Conservation (phyloP, 2,797 vertebrate species). For the Choloepus didactylus region DNA sequence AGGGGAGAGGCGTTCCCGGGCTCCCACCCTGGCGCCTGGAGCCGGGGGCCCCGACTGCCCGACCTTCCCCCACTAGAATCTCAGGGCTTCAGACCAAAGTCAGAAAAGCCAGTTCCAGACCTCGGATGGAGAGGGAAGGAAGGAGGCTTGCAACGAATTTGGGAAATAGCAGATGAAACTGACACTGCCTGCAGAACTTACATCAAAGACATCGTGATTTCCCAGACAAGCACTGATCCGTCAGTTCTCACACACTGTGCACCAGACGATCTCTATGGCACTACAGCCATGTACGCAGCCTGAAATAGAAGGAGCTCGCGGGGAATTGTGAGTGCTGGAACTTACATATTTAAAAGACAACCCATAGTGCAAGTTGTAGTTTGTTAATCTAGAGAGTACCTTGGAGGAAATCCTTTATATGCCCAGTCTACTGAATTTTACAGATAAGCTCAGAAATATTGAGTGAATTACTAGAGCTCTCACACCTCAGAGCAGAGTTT, state of each 20-base stretch:
- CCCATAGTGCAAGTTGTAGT: background rate
- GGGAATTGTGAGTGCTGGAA: background rate
- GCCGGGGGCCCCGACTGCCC: background rate
- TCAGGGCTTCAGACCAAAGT: background rate
- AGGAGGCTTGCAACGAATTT: background rate
- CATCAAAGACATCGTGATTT: background rate
- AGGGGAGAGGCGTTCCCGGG: constrained; percentile 33
- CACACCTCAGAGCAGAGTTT: background rate
- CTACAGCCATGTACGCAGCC: background rate
- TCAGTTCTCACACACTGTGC: background rate
- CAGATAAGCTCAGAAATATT: background rate
- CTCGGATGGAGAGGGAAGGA: background rate
- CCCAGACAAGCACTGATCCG: background rate
- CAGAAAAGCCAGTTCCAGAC: background rate
- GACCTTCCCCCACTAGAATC: background rate
- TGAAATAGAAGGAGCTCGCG: background rate
- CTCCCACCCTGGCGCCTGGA: background rate
- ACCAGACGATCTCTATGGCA: background rate
- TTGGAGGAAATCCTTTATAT: background rate
- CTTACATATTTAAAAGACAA: background rate
- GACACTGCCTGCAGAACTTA: background rate
- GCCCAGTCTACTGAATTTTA: background rate
- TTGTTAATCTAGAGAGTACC: background rate
- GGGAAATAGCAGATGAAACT: background rate
- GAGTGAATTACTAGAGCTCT: background rate